phyloP scores from a whole-genome alignment of 2,113 vertebrate species.

The Sander vitreus region DNA sequence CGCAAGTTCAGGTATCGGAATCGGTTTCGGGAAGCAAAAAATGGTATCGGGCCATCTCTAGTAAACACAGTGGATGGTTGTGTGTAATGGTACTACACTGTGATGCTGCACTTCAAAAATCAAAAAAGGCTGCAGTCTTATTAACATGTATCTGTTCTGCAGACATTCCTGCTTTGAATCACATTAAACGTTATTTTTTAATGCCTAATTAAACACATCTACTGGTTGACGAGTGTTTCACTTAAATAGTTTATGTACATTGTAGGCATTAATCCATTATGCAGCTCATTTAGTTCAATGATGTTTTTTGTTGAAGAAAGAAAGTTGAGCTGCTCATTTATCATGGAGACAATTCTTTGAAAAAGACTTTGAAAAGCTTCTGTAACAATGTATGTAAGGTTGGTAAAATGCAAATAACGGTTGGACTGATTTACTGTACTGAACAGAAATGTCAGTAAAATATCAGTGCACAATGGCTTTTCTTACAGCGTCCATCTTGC shows the following conservation, averaged over 20 bases:
- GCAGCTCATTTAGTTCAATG: neutral
- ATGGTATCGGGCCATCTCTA: no score
- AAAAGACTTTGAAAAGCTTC: neutral
- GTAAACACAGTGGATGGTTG: neutral
- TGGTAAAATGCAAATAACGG: neutral
- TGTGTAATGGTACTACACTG: neutral
- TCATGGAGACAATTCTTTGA: neutral
- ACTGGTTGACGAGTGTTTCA: neutral
- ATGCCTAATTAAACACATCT: neutral
- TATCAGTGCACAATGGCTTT: neutral
- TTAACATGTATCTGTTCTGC: neutral
- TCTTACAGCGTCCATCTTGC: neutral
- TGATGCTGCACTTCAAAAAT: neutral
- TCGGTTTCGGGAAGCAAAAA: no score
- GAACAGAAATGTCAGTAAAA: neutral
- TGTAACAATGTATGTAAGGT: neutral
- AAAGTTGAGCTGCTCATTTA: neutral
- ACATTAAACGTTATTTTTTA: neutral
- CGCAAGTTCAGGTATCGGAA: no score
- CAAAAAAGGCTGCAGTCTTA: neutral
- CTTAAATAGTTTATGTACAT: neutral
- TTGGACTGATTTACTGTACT: neutral
- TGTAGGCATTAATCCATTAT: neutral
- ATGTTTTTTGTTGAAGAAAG: neutral
- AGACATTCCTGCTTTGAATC: neutral